A percentile compares a stretch with the other conserved stretches of the same genome.
phyloP scores from a whole-genome alignment of 2,113 vertebrate species.

The Neotoma lepida region DNA sequence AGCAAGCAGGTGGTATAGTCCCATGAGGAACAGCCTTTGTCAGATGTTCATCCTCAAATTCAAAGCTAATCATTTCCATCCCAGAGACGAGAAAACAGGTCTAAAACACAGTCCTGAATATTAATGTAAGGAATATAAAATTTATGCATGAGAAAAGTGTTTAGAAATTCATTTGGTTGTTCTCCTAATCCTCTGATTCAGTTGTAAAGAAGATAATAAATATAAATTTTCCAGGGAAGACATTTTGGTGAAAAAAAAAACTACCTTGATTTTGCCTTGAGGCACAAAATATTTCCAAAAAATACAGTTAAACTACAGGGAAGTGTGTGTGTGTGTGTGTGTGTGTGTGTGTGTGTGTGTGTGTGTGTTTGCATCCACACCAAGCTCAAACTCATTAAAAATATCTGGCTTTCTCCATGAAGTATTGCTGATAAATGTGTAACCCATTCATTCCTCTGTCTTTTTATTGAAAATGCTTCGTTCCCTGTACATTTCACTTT shows the following conservation, averaged over 20 bases:
- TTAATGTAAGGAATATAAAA: conserved; percentile 41
- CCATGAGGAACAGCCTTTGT: conserved; percentile 56
- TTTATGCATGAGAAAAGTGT: conserved; percentile 50
- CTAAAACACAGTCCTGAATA: conserved; percentile 60
- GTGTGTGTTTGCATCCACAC: not conserved
- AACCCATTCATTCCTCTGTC: not conserved
- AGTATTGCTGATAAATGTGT: not conserved
- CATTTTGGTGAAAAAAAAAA: conserved; percentile 27
- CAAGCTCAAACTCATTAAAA: conserved; percentile 31
- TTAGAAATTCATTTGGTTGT: conserved; percentile 49
- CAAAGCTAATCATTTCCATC: conserved; percentile 65
- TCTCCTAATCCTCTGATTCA: conserved; percentile 20
- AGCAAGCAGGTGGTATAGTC: conserved; percentile 51
- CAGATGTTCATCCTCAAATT: conserved; percentile 55
- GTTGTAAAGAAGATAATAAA: conserved; percentile 45
- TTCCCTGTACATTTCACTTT: not conserved
- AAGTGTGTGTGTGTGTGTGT: not conserved
- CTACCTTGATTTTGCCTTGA: conserved; percentile 37
- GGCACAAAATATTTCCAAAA: conserved; percentile 51
- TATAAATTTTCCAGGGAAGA: conserved; percentile 8
- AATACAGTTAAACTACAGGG: not conserved
- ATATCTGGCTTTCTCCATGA: not conserved
- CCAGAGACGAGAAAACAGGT: conserved; percentile 34
- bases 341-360: not conserved
- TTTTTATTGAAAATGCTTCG: not conserved